Conservation (phyloP, 2,888 invertebrate genomes). For the Orgyia antiqua region DNA sequence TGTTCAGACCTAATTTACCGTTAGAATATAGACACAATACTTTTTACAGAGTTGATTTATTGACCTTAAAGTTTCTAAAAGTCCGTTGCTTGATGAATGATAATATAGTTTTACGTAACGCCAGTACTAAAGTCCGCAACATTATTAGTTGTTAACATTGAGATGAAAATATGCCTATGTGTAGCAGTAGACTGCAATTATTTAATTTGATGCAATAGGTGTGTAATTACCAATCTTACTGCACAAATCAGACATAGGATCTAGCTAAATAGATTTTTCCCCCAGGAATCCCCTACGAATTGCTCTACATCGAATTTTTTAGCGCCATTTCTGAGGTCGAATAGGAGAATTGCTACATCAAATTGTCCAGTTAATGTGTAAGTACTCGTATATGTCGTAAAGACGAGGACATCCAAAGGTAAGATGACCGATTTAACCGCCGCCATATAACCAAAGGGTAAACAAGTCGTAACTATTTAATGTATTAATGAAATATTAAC, state of each 20-base stretch:
- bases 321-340: no score
- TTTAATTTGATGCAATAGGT: background rate
- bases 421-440: background rate
- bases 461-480: constrained; percentile 14
- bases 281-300: no score
- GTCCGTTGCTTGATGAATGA: no score
- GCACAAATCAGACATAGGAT: background rate
- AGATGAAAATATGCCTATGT: no score
- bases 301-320: no score
- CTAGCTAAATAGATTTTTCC: no score
- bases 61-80: no score
- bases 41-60: constrained; percentile 4
- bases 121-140: no score
- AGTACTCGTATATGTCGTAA: background rate
- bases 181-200: background rate
- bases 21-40: background rate
- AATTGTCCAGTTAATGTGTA: no score
- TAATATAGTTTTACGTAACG: no score
- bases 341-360: no score
- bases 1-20: constrained; percentile 7
- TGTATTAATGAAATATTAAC: constrained; percentile 16
- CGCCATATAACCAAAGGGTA: constrained; percentile 4
- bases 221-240: background rate
- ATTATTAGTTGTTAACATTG: no score
- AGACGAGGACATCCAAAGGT: background rate